Conservation (phyloP, 2,113 vertebrate genomes). For the Campylorhamphus procurvoides region DNA sequence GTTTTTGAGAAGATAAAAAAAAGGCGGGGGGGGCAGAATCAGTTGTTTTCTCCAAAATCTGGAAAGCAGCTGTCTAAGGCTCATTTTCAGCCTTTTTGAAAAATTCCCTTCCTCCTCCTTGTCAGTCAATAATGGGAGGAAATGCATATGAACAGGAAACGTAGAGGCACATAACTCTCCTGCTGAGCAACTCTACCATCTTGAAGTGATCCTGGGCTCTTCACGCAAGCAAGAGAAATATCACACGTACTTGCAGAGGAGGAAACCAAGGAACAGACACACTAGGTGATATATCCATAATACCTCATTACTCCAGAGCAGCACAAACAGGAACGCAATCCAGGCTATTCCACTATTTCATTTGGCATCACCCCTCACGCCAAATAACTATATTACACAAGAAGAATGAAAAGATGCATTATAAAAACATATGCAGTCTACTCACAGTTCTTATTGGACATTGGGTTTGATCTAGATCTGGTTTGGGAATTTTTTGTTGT, state of each 20-base stretch:
- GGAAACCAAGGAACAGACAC: not conserved
- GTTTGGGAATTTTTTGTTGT: not conserved
- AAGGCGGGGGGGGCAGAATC: too few relatives aligned
- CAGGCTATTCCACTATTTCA: not conserved
- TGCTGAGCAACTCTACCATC: not conserved
- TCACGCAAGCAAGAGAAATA: not conserved
- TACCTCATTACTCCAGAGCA: not conserved
- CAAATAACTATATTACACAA: not conserved
- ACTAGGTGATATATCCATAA: not conserved
- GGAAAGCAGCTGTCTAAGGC: not conserved
- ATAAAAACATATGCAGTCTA: accelerated
- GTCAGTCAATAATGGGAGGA: not conserved
- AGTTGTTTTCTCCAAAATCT: not conserved
- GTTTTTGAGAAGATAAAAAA: not conserved
- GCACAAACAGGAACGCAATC: not conserved
- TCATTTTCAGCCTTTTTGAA: not conserved
- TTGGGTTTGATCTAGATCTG: not conserved
- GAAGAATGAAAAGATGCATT: not conserved
- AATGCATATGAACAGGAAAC: not conserved
- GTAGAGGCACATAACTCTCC: not conserved
- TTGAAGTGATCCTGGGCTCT: not conserved
- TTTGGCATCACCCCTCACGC: not conserved
- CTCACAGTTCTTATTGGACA: not conserved
- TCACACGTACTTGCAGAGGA: not conserved
- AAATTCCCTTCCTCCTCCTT: not conserved